Percentiles rank a stretch among this genome's conserved stretches.
These are phyloP conservation scores for Cherax quadricarinatus DNA, from an alignment of 1,140 invertebrate species.

Conservation along the genomic window DNA sequence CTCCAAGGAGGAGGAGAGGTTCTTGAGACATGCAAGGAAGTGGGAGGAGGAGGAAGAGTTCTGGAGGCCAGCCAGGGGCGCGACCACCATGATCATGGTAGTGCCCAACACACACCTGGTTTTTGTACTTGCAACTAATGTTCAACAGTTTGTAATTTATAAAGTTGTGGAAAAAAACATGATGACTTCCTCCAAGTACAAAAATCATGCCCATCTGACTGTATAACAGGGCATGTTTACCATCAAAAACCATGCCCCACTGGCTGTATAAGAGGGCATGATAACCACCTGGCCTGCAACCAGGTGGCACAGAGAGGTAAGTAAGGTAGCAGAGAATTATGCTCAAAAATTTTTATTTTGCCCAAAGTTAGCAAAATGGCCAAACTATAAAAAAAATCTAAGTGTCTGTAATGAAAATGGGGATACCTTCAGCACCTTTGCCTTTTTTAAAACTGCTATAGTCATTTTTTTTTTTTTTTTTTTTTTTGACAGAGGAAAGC, in stretches of 20 bases:
- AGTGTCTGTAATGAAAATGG: constrained; percentile 44
- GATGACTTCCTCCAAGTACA: not conserved
- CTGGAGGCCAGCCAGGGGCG: not conserved
- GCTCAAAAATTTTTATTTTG: constrained; percentile 52
- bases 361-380: constrained; percentile 33
- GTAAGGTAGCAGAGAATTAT: not conserved
- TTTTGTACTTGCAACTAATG: constrained; percentile 16
- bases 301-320: not conserved
- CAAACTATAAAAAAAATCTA: no score
- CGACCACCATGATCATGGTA: not conserved
- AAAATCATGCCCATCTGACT: not conserved
- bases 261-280: no score
- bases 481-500: no score
- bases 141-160: not conserved
- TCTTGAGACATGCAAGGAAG: no score
- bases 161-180: not conserved
- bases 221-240: not conserved
- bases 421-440: constrained; percentile 17
- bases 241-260: not conserved
- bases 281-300: no score
- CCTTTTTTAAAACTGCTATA: no score
- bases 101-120: not conserved
- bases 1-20: no score
- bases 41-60: no score
- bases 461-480: no score